A percentile compares a stretch with the other conserved stretches of the same genome.
phyloP scores from a whole-genome alignment of 1,140 invertebrate species.

The Aphelinus certus region DNA sequence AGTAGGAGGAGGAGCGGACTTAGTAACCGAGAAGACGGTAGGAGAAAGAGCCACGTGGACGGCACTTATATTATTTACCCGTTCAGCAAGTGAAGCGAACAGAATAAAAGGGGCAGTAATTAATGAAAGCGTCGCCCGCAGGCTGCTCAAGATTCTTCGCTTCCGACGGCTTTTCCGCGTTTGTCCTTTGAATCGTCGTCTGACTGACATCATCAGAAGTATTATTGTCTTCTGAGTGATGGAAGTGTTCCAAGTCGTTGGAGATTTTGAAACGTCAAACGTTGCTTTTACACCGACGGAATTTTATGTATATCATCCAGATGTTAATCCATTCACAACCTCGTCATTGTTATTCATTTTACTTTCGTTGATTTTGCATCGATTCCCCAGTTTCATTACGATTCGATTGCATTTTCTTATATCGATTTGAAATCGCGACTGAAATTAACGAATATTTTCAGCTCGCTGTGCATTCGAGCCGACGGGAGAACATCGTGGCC shows the following conservation, averaged over 20 bases:
- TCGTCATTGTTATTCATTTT: too few species aligned
- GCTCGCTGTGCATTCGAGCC: too few species aligned
- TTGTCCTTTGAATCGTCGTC: not conserved
- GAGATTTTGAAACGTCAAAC: too few species aligned
- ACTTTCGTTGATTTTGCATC: too few species aligned
- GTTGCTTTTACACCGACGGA: too few species aligned
- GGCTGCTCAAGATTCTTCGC: conserved; percentile 1
- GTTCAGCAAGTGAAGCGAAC: conserved; percentile 30
- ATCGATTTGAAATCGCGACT: too few species aligned
- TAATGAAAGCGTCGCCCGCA: conserved; percentile 42
- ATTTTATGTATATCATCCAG: too few species aligned
- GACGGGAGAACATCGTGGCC: not conserved
- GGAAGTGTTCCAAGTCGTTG: not conserved
- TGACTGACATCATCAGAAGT: conserved; percentile 25
- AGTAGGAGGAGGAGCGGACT: not conserved
- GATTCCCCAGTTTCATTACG: too few species aligned
- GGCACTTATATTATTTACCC: conserved; percentile 49
- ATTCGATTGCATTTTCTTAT: too few species aligned
- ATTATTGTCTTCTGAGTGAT: conserved; percentile 10
- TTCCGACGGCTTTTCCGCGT: conserved; percentile 17
- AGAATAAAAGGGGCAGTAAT: conserved; percentile 49
- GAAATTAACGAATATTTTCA: too few species aligned
- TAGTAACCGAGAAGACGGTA: conserved; percentile 39
- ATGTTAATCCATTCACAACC: too few species aligned
- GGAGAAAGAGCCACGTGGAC: conserved; percentile 13